Evolutionary conservation across 2,888 invertebrate species (phyloP), one percentile per base, ranked within the genome.

Genomic region (Caenorhabditis sp.): DNA sequence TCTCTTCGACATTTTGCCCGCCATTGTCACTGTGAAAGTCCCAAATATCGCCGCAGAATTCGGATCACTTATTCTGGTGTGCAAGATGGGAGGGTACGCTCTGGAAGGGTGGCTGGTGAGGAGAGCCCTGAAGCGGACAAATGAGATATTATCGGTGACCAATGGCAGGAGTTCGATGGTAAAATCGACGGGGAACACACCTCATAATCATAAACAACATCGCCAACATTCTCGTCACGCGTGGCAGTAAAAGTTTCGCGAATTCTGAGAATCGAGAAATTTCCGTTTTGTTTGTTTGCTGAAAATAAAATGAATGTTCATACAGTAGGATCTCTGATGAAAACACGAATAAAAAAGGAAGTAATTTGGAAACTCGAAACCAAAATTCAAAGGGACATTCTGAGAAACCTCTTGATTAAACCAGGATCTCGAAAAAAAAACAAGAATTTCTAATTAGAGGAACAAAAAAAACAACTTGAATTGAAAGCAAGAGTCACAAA

Each of bases 51-150:
- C 38, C 26, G 61, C 35, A 26, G 26, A 49, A 7, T 16, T 61
- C 24, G 73, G 73, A 0, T 49, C 73, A 1, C n/a, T 73, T 19
- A 51, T 49, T n/a, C 24, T 38, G 10, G 19, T 73, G 4, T 51
- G 49, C 6, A 73, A 73, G 26, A 51, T 51, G 38, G 6, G n/a
- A 4, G 73, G 73, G 22, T 73, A 44, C 1, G 73, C 38, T 14
- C 19, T 73, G 26, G 73, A 73, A 38, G 19, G 38, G 3, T 19
- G 38, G 31, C 16, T 72, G 2, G 59, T 59, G 6, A 12, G 31
- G 4, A 12, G 26, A 22, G 72, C 59, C 3, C 22, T 72, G 47
- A 70, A 58, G 31, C 22, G 58, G 31, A 38, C 19, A 14, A 59
- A 59, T 59, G 59, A 38, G 24, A 54, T 54, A 0, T 8, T 54